These are phyloP conservation scores for Drosophila pachea DNA, from an alignment of 1,140 invertebrate species.

Conservation along the genomic window DNA sequence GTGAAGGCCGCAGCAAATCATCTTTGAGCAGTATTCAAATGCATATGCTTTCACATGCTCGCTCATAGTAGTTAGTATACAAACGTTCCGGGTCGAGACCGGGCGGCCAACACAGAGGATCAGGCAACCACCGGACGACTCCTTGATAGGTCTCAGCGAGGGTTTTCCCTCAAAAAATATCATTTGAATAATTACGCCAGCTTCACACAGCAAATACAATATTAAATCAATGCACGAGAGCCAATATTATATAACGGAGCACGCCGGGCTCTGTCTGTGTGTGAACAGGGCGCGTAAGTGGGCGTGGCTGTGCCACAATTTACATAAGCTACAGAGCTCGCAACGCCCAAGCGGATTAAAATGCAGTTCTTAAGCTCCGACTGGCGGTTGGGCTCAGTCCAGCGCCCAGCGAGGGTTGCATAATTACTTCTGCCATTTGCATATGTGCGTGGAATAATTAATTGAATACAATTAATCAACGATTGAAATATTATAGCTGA, in stretches of 20 bases:
- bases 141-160: neutral
- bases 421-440: conserved; percentile 33
- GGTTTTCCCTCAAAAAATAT: neutral
- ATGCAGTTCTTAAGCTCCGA: conserved; percentile 17
- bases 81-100: no score
- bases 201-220: neutral
- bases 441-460: conserved; percentile 39
- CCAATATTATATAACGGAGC: neutral
- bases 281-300: neutral
- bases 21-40: no score
- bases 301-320: neutral
- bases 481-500: conserved; percentile 11
- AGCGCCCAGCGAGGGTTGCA: neutral
- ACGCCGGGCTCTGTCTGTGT: no score
- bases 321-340: neutral
- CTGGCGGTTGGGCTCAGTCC: no score
- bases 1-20: no score
- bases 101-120: no score
- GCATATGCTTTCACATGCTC: no score
- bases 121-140: no score
- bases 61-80: no score
- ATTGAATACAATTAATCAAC: conserved; percentile 44
- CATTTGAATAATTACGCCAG: neutral
- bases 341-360: conserved; percentile 7
- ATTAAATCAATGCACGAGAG: conserved; percentile 6